These are phyloP conservation scores for Embiotoca jacksoni DNA, from an alignment of 2,113 vertebrate genomes.

Conservation along the genomic window DNA sequence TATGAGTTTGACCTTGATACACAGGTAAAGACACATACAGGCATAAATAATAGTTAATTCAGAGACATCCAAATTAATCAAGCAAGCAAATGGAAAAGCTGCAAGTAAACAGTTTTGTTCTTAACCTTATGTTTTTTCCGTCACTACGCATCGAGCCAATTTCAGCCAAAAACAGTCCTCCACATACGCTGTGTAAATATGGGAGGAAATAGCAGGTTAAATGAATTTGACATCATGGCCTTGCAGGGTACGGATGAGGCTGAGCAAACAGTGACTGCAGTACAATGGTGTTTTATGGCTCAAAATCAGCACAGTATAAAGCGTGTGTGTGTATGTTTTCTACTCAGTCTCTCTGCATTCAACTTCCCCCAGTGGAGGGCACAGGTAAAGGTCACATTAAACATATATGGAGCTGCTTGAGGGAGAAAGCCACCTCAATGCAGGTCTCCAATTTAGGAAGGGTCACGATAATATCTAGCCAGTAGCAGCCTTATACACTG, in stretches of 20 bases:
- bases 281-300: background rate
- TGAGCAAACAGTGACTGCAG: constrained; percentile 10
- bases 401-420: constrained; percentile 45
- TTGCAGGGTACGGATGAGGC: background rate
- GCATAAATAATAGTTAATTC: background rate
- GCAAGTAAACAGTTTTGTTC: background rate
- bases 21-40: background rate
- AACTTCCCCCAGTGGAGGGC: background rate
- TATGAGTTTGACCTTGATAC: constrained; percentile 31
- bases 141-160: background rate
- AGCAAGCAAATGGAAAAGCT: background rate
- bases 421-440: background rate
- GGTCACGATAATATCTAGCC: constrained; percentile 18
- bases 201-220: background rate
- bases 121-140: background rate
- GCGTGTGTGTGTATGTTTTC: background rate
- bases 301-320: background rate
- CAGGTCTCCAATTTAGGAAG: constrained; percentile 35
- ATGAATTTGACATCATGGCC: constrained; percentile 22
- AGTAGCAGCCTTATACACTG: background rate
- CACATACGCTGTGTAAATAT: background rate
- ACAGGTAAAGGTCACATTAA: constrained; percentile 48
- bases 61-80: constrained; percentile 24
- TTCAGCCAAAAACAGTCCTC: background rate
- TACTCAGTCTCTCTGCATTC: constrained; percentile 3